Percentiles rank a stretch among this genome's conserved stretches.
phyloP scores from a whole-genome alignment of 2,797 vertebrate species.

The Gobio occitaniae region DNA sequence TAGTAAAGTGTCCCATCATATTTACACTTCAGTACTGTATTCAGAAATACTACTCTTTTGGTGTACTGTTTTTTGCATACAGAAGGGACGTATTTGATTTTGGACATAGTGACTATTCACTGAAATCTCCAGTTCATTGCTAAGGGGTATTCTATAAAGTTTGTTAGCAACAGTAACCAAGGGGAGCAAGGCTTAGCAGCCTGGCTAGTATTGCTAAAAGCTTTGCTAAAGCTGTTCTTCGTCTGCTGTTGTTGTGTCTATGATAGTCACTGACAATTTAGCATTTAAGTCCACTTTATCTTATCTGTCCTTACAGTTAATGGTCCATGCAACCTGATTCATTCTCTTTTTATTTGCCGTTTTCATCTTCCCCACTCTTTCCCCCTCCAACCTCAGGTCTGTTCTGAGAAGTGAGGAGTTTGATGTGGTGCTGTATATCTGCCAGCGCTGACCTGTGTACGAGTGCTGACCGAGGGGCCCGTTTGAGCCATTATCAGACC shows the following conservation, averaged over 20 bases:
- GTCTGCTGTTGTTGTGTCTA: not conserved
- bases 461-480: constrained; percentile 45
- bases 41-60: not conserved
- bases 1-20: not conserved
- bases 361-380: constrained; percentile 8
- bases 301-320: constrained; percentile 38
- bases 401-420: constrained; percentile 12
- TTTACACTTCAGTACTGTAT: too few species aligned
- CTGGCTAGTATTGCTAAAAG: not conserved
- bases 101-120: not conserved
- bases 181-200: not conserved
- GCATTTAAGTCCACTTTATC: constrained; percentile 14
- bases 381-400: not conserved
- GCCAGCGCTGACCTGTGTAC: constrained; percentile 42
- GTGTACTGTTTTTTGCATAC: too few species aligned
- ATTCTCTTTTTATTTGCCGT: constrained; percentile 11
- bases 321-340: constrained; percentile 29
- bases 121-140: not conserved
- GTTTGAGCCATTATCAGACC: constrained; percentile 70
- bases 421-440: constrained; percentile 45
- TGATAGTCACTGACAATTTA: constrained; percentile 35
- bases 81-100: not conserved
- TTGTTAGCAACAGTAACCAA: not conserved
- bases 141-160: not conserved
- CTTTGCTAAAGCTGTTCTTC: constrained; percentile 24